Evolutionary conservation across 2,113 vertebrate species (phyloP), one percentile per base, ranked within the genome.

Genomic region (Thryonomys swinderianus): DNA sequence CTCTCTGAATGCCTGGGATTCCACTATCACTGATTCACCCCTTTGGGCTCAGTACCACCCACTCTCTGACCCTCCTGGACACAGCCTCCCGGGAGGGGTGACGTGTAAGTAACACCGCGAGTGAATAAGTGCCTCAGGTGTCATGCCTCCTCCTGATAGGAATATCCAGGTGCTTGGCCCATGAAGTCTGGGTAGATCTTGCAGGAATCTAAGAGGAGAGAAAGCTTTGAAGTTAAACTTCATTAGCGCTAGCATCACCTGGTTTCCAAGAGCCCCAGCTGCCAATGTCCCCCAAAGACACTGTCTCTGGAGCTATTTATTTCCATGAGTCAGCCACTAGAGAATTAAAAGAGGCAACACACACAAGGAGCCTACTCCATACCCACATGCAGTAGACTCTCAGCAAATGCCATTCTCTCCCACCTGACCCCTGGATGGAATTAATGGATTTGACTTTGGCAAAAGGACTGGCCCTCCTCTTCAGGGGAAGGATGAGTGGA

Each of bases 21-120:
- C 96, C 94, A 96, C 89, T 18, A 76, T 76, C 83, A 89, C 89
- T 97, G 96, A 97, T 94, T 97, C 97, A 97, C 51, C 88, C 91
- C 74, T 96, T 88, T 80, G 62, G 51, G 73, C 51, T 95, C 92
- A 88, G 94, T 95, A 79, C 94, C 95, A 92, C 96, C 97, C 93
- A 94, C 91, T 91, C 37, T 53, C 79, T 92, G 53, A 59, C 62
- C 25, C 12, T 78, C 74, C 67, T 92, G 67, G 34, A 80, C 81
- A 94, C 57, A 84, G 82, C 93, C 64, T 93, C 94, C 80, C 61
- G 69, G 94, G 89, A 85, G 53, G 87, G n/a, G 53, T 59, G 23
- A 51, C 23, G 2, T 16, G 8, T 90, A 67, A 45, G 42, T 66
- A 79, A 90, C n/a, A 80, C 48, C 66, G 53, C 27, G 9, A 88